Conservation (phyloP, 2,797 vertebrate genomes). For the Macroramphosus scolopax region DNA sequence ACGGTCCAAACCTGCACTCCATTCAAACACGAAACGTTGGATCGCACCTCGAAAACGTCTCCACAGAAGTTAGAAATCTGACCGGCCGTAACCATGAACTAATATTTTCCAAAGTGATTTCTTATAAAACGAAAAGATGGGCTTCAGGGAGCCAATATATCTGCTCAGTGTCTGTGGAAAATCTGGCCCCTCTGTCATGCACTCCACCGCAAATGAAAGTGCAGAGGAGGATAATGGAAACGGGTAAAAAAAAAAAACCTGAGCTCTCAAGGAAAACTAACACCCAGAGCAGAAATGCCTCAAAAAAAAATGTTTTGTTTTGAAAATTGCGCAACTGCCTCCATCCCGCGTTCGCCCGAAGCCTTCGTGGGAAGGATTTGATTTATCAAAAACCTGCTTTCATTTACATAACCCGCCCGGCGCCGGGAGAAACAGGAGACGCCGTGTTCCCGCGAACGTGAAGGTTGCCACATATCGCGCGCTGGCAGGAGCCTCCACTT, state of each 20-base stretch:
- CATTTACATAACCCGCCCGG: conserved; percentile 72
- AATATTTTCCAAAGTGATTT: conserved; percentile 63
- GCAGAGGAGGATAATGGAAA: conserved; percentile 62
- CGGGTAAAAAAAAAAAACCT: conserved; percentile 60
- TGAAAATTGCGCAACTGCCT: conserved; percentile 57
- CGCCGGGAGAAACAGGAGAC: conserved; percentile 73
- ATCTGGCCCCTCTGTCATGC: conserved; percentile 42
- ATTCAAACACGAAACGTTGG: conserved; percentile 53
- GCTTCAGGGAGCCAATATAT: conserved; percentile 60
- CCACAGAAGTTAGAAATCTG: conserved; percentile 31
- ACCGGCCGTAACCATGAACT: conserved; percentile 39
- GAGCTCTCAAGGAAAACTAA: conserved; percentile 59
- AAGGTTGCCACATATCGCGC: too few relatives aligned
- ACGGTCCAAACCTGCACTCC: conserved; percentile 42
- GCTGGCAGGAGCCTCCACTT: too few relatives aligned
- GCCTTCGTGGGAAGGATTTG: conserved; percentile 61
- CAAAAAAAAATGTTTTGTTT: conserved; percentile 67
- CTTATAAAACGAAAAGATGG: conserved; percentile 70
- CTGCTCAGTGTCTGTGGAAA: conserved; percentile 67
- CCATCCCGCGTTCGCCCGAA: conserved; percentile 56
- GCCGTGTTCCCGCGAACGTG: conserved; percentile 47
- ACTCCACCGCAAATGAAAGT: conserved; percentile 64
- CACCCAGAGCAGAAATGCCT: conserved; percentile 58
- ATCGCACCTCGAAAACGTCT: conserved; percentile 40
- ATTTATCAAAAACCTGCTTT: conserved; percentile 73